These are phyloP conservation scores for Ormia ochracea DNA, from an alignment of 2,888 invertebrate species.

Conservation along the genomic window DNA sequence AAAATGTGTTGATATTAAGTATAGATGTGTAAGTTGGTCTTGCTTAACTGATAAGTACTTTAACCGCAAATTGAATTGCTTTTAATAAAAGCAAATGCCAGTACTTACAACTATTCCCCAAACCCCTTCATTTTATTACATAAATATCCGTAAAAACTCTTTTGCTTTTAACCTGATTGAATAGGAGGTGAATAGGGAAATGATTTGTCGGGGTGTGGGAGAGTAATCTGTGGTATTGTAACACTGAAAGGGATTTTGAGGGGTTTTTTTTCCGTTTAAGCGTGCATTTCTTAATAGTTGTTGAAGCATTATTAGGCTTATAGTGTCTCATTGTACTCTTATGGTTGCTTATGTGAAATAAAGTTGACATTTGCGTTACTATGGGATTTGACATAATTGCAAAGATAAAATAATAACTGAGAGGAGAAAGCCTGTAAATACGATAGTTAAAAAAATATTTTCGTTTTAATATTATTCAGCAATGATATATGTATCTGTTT, in stretches of 20 bases:
- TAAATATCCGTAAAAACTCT: slow-evolving; percentile 36
- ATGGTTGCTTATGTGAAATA: slow-evolving; percentile 30
- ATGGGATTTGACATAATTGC: too few relatives aligned
- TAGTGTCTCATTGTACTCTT: slow-evolving; percentile 18
- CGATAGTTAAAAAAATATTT: too few relatives aligned
- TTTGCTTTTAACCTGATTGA: slow-evolving; percentile 31
- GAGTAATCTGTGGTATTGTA: neutral
- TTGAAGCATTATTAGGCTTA: slow-evolving; percentile 34
- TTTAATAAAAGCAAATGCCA: slow-evolving; percentile 33
- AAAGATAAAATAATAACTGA: neutral
- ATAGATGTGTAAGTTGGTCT: neutral
- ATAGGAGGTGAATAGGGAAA: neutral
- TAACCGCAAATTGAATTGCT: slow-evolving; percentile 51
- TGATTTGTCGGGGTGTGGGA: neutral
- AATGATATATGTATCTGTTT: too few relatives aligned
- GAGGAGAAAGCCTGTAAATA: neutral
- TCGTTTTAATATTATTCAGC: too few relatives aligned
- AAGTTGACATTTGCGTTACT: neutral
- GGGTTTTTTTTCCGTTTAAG: neutral
- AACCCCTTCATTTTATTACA: too few relatives aligned
- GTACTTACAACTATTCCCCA: neutral
- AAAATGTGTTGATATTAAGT: neutral
- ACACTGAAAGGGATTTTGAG: neutral
- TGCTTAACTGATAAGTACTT: slow-evolving; percentile 33
- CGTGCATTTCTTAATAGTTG: neutral